Evolutionary conservation across 2,888 invertebrate genomes (phyloP), one percentile per base, ranked within the genome.

Genomic region (Argynnis bischoffii): DNA sequence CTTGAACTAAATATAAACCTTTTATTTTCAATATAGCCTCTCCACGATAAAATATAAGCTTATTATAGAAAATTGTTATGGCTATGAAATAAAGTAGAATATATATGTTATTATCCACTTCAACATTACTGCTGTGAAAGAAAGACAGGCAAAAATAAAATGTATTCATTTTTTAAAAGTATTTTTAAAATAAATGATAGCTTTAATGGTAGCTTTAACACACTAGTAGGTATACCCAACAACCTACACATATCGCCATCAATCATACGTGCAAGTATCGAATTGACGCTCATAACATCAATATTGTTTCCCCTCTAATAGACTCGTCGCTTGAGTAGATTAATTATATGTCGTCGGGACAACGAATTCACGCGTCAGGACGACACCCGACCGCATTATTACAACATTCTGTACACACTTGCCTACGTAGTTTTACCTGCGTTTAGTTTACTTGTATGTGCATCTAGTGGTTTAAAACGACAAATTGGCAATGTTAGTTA

Each of bases 271-370:
- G 48, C 66, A 59, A 59, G 60, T 60, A 60, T 66, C 66, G 53
- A 60, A 66, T 70, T 66, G 66, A 60, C 47, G 66, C 46, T 63
- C 68, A 61, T 56, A 68, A 67, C 69, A 66, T 63, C 72, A 63
- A 77, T 74, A 74, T 75, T 76, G 75, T 73, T 76, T 76, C 71
- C 75, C 67, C 66, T 74, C 71, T 77, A 77, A 78, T 78, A 76
- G 74, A 77, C 74, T 76, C 74, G 75, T 79, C 73, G 70, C 70
- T 71, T 65, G 69, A 72, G 74, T 76, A 77, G 75, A 79, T 79
- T 77, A 79, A 79, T 79, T 76, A 78, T 72, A 66, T 72, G 77
- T 73, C 70, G 72, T 70, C 74, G 57, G 66, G 69, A 69, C 74
- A 72, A 74, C 70, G 73, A 47, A 16, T 18, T 41, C 35, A 41